Evolutionary conservation across 2,888 invertebrate genomes (phyloP).

Genomic region (Cheilosia pagana): DNA sequence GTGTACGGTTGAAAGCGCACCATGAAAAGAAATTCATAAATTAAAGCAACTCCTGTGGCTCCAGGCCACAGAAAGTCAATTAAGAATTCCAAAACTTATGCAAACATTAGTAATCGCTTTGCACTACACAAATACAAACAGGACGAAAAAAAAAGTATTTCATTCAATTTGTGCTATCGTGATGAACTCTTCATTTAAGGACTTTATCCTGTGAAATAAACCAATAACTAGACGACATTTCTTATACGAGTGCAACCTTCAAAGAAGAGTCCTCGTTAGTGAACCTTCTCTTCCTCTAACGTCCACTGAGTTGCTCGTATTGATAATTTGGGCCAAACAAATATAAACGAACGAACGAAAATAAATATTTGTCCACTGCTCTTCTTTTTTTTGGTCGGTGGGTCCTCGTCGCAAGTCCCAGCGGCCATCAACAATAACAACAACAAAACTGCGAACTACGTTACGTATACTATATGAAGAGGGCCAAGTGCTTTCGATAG

Average conservation of each 20-base stretch:
- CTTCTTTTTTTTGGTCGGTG: background rate
- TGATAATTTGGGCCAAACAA: slow-evolving; percentile 48
- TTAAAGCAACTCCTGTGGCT: background rate
- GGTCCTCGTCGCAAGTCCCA: slow-evolving; percentile 4
- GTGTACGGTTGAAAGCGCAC: no score
- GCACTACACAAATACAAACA: background rate
- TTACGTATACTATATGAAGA: slow-evolving; percentile 51
- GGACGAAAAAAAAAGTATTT: background rate
- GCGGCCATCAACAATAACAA: slow-evolving; percentile 25
- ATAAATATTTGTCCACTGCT: slow-evolving; percentile 50
- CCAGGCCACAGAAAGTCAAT: background rate
- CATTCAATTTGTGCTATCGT: slow-evolving; percentile 7
- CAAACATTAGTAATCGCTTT: slow-evolving; percentile 5
- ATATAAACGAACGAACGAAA: slow-evolving; percentile 51
- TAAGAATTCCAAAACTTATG: background rate
- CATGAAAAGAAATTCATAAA: background rate
- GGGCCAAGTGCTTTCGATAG: slow-evolving; percentile 68
- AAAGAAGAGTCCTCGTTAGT: slow-evolving; percentile 50
- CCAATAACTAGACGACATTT: slow-evolving; percentile 27
- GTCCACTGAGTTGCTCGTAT: slow-evolving; percentile 21
- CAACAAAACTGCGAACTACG: slow-evolving; percentile 17
- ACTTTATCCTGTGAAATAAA: slow-evolving; percentile 25
- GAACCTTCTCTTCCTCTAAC: slow-evolving; percentile 18
- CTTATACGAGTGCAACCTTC: slow-evolving; percentile 26
- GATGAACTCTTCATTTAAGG: slow-evolving; percentile 10